Conservation (phyloP, 30 jellyfish, hydroid and myxozoan genomes). For the Euphysa ruthae region DNA sequence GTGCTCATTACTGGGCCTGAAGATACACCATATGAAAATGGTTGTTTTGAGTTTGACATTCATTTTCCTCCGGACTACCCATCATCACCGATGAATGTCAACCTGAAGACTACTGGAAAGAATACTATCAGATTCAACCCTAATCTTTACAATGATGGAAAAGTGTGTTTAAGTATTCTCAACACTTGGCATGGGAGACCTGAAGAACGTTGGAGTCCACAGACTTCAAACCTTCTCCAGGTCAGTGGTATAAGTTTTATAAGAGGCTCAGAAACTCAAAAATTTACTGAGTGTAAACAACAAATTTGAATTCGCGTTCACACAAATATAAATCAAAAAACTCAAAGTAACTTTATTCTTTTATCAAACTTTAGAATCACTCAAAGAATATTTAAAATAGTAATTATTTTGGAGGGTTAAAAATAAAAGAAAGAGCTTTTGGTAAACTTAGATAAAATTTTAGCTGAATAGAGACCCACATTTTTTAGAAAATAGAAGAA, state of each 20-base stretch:
- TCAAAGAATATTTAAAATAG: no score
- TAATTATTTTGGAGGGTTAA: no score
- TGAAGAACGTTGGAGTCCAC: conserved; percentile 94
- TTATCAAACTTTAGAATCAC: no score
- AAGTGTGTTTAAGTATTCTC: conserved; percentile 87
- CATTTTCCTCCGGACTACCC: conserved; percentile 91
- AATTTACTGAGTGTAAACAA: not conserved
- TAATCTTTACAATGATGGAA: conserved; percentile 88
- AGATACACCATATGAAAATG: conserved; percentile 97
- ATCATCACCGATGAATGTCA: conserved; percentile 87
- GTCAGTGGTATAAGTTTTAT: conserved; percentile 6
- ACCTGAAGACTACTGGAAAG: conserved; percentile 86
- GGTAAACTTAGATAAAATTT: no score
- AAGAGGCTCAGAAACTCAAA: not conserved
- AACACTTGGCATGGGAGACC: conserved; percentile 99
- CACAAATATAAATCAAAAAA: no score
- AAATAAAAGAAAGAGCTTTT: no score
- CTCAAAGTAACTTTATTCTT: no score
- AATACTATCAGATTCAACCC: conserved; percentile 89
- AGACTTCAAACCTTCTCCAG: conserved; percentile 83
- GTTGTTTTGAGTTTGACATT: conserved; percentile 89
- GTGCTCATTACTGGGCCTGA: conserved; percentile 97
- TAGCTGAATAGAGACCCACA: no score
- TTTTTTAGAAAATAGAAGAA: no score
- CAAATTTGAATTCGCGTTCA: no score